Conservation (phyloP, 2,113 vertebrate species). For the Pachyramphus minor region DNA sequence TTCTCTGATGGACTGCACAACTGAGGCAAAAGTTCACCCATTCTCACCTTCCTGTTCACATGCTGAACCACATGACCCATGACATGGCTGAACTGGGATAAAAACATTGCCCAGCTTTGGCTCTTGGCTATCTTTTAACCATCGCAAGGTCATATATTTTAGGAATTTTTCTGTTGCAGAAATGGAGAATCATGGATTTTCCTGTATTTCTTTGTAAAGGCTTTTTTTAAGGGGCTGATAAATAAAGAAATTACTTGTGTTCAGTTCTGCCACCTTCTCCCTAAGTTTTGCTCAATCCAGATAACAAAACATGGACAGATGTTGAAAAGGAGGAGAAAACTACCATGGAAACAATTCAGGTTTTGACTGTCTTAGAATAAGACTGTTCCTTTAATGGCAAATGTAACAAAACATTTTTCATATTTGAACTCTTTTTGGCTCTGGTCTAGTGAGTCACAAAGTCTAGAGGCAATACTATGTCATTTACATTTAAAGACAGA, state of each 20-base stretch:
- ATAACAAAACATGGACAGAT: background rate
- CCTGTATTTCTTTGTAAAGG: background rate
- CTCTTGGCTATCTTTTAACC: slow-evolving; percentile 66
- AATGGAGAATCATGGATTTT: background rate
- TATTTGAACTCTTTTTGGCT: slow-evolving; percentile 32
- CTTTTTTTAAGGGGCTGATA: background rate
- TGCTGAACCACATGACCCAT: slow-evolving; percentile 79
- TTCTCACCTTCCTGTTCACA: slow-evolving; percentile 93
- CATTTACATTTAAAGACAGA: slow-evolving; percentile 3
- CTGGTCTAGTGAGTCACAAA: background rate
- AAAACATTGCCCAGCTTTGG: slow-evolving; percentile 55
- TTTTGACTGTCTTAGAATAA: background rate
- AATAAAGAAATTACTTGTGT: background rate
- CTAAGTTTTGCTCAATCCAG: background rate
- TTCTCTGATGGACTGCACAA: slow-evolving; percentile 89
- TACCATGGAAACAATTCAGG: background rate
- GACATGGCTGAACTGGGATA: slow-evolving; percentile 68
- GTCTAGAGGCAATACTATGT: background rate
- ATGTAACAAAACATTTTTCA: slow-evolving; percentile 2
- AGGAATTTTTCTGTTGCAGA: background rate
- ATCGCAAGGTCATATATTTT: slow-evolving; percentile 50
- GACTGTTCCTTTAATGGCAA: background rate
- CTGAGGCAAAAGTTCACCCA: slow-evolving; percentile 89
- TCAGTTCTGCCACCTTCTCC: background rate
- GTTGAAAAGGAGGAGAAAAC: background rate